Conservation (phyloP, 2,113 vertebrate genomes). For the Ictidomys tridecemlineatus region DNA sequence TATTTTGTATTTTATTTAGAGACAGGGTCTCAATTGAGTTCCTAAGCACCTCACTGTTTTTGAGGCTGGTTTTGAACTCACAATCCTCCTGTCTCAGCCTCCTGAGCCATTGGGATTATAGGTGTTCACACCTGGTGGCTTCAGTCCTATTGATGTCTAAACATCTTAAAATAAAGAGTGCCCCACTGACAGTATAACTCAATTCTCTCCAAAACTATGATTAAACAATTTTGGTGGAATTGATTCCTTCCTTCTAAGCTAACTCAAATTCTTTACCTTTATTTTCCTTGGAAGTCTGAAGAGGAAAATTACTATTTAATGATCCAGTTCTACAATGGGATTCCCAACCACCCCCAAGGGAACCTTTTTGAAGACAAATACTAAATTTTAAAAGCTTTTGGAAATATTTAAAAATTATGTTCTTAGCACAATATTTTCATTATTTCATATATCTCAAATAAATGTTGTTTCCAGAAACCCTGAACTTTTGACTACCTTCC, state of each 20-base stretch:
- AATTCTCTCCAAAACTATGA: background rate
- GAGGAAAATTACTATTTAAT: background rate
- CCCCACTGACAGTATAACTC: background rate
- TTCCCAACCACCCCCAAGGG: background rate
- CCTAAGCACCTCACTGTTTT: too few species aligned
- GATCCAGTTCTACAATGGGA: background rate
- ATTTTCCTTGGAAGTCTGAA: constrained; percentile 16
- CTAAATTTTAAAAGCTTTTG: background rate
- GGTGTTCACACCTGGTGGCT: too few species aligned
- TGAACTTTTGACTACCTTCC: background rate
- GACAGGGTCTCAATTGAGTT: too few species aligned
- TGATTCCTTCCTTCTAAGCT: background rate
- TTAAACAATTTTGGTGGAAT: background rate
- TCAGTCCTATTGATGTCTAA: background rate
- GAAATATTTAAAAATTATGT: constrained; percentile 24
- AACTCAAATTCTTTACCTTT: constrained; percentile 35
- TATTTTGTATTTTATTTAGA: too few species aligned
- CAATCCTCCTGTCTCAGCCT: too few species aligned
- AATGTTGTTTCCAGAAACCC: background rate
- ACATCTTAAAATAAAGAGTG: too few species aligned
- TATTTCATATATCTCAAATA: too few species aligned
- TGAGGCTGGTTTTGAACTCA: too few species aligned
- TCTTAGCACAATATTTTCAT: too few species aligned
- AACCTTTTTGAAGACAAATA: constrained; percentile 27
- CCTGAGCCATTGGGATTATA: too few species aligned